phyloP scores from a whole-genome alignment of 2,113 vertebrate species.

The Ophthalmotilapia sp. region DNA sequence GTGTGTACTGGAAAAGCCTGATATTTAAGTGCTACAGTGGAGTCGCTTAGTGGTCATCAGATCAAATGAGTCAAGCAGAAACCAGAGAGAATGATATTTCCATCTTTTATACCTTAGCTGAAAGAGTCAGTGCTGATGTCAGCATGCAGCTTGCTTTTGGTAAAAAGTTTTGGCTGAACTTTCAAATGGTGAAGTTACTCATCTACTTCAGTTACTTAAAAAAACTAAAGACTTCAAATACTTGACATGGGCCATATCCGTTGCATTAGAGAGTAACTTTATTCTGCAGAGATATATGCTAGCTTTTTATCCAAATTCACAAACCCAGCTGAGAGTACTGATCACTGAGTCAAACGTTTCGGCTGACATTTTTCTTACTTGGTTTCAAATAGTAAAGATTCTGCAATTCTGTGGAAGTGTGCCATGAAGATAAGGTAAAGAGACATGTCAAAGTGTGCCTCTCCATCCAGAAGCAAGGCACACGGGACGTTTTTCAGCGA shows the following conservation, averaged over 20 bases:
- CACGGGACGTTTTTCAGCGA: conserved; percentile 19
- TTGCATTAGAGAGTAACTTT: not conserved
- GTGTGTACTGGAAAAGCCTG: not conserved
- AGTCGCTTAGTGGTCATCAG: not conserved
- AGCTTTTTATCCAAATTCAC: not conserved
- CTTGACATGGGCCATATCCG: rapidly evolving
- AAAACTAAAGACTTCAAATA: not conserved
- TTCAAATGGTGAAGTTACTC: not conserved
- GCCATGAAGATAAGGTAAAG: conserved; percentile 14
- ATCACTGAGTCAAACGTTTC: not conserved
- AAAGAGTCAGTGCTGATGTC: not conserved
- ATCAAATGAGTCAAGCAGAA: not conserved
- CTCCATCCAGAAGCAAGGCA: conserved; percentile 31
- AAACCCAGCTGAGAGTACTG: not conserved
- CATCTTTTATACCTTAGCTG: rapidly evolving
- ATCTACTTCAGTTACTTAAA: not conserved
- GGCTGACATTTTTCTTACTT: not conserved
- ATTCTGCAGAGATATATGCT: not conserved
- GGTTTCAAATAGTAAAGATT: conserved; percentile 3
- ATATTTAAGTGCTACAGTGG: not conserved
- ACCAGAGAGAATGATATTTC: not conserved
- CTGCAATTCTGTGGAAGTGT: conserved; percentile 1
- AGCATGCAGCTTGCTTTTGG: not conserved
- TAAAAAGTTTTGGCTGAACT: not conserved
- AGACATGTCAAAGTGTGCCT: conserved; percentile 26